Conservation (phyloP, 2,888 invertebrate species). For the Micoletzkya japonica region DNA sequence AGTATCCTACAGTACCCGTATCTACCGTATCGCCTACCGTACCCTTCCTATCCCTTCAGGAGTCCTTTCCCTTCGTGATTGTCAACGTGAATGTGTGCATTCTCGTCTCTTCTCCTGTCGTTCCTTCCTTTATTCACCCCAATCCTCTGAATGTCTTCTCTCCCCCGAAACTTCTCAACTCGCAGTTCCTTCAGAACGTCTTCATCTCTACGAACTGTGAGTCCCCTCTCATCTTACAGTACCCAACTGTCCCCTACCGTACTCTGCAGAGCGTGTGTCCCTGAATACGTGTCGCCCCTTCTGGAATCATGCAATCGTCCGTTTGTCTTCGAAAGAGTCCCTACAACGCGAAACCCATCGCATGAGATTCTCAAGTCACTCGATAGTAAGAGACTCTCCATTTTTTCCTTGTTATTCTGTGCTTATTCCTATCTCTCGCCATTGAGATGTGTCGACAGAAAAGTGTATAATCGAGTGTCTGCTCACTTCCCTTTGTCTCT, state of each 20-base stretch:
- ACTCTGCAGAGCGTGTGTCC: constrained; percentile 5
- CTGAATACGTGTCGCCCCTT: neutral
- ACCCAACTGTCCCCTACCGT: neutral
- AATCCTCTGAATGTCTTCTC: constrained; percentile 49
- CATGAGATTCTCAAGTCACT: neutral
- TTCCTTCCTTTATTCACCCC: constrained; percentile 34
- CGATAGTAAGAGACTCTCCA: neutral
- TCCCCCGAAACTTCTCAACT: constrained; percentile 51
- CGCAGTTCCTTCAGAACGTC: constrained; percentile 43
- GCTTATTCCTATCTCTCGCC: neutral
- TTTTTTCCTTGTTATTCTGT: neutral
- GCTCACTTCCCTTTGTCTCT: constrained; percentile 33
- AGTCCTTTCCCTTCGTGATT: constrained; percentile 41
- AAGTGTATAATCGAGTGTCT: constrained; percentile 40
- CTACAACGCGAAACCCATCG: neutral
- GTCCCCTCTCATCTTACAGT: neutral
- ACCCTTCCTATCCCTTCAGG: constrained; percentile 27
- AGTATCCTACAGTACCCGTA: neutral
- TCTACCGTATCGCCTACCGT: neutral
- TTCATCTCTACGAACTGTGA: constrained; percentile 54
- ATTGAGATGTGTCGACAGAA: constrained; percentile 28
- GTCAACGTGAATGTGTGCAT: constrained; percentile 55
- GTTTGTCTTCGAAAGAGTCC: constrained; percentile 6
- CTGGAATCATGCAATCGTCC: constrained; percentile 18
- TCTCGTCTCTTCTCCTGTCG: constrained; percentile 51